Conservation (phyloP, 2,113 vertebrate species). For the Galeopterus variegatus region DNA sequence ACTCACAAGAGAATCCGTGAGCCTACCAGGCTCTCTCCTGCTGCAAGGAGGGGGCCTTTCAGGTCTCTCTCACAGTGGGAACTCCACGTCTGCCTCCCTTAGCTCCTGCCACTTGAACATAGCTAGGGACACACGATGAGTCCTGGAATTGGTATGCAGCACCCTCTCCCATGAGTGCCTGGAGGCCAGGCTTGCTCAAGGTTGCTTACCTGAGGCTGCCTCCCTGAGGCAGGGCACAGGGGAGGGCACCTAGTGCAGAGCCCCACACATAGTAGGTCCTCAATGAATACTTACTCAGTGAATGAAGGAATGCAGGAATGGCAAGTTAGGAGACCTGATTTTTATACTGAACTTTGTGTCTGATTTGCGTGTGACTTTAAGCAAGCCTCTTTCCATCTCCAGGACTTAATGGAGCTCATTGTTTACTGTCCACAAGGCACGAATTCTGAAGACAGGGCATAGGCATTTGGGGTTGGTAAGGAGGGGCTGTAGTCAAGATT, state of each 20-base stretch:
- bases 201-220: not conserved
- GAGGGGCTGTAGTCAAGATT: not conserved
- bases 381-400: no score
- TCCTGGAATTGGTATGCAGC: not conserved
- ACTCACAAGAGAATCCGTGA: not conserved
- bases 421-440: not conserved
- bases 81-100: not conserved
- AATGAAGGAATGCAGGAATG: fast-evolving
- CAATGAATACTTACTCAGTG: not conserved
- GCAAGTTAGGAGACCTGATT: not conserved
- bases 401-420: not conserved
- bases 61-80: not conserved
- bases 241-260: not conserved
- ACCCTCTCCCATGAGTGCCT: not conserved
- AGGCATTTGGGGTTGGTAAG: fast-evolving
- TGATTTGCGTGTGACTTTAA: not conserved
- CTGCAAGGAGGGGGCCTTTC: not conserved
- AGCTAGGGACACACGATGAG: not conserved
- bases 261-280: no score
- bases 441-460: not conserved
- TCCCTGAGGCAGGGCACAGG: no score
- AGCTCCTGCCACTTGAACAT: not conserved
- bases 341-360: not conserved
- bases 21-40: fast-evolving
- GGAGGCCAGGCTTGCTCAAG: not conserved